Evolutionary conservation across 2,888 invertebrate species (phyloP).

Genomic region (Atrina japonica): DNA sequence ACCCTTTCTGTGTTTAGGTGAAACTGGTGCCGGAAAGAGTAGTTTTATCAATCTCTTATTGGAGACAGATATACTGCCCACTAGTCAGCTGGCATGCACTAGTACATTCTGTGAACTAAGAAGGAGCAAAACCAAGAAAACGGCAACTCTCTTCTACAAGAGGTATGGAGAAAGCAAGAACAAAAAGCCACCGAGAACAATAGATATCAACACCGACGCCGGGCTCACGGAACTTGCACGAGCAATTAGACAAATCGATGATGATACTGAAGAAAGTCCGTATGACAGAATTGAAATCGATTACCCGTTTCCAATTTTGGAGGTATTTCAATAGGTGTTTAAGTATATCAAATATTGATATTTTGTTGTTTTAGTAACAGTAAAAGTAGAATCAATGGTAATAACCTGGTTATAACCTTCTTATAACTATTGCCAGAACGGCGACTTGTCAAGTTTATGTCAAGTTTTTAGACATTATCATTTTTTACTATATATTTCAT

Average conservation of each 20-base stretch:
- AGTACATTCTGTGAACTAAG: slow-evolving; percentile 45
- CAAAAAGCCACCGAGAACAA: slow-evolving; percentile 38
- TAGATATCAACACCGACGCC: slow-evolving; percentile 41
- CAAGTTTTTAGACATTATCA: no score
- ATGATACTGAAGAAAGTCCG: slow-evolving; percentile 59
- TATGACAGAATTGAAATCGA: slow-evolving; percentile 64
- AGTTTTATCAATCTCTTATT: slow-evolving; percentile 57
- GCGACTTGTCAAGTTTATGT: no score
- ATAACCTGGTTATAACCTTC: no score
- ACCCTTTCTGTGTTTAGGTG: no score
- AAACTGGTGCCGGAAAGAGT: slow-evolving; percentile 59
- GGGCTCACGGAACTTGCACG: slow-evolving; percentile 42
- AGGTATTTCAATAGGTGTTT: no score
- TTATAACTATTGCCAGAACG: no score
- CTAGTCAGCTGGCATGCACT: slow-evolving; percentile 56
- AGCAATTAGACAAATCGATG: slow-evolving; percentile 46
- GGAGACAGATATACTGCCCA: slow-evolving; percentile 51
- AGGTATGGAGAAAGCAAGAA: slow-evolving; percentile 34
- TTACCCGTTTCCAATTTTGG: slow-evolving; percentile 68
- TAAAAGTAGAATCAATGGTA: no score
- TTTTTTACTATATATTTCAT: no score
- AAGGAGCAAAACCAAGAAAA: slow-evolving; percentile 9
- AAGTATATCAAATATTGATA: background rate
- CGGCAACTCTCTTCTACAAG: slow-evolving; percentile 22
- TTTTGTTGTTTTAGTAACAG: no score